phyloP scores from a whole-genome alignment of 2,797 vertebrate species.

The Xerus rutilus region DNA sequence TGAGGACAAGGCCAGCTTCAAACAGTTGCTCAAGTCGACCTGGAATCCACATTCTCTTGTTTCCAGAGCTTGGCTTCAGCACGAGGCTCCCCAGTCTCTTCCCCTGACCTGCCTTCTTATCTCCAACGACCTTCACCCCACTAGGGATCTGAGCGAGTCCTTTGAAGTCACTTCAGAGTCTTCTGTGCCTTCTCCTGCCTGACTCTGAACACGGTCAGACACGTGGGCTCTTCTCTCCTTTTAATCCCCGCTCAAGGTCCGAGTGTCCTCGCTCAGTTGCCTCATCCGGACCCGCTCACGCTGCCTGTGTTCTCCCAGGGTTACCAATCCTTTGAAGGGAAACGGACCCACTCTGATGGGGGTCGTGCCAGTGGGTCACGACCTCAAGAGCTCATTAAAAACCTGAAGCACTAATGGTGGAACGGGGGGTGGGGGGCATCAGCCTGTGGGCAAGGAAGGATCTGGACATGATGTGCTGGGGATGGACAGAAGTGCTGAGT shows the following conservation, averaged over 20 bases:
- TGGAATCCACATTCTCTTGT: not conserved
- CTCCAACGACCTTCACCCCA: not conserved
- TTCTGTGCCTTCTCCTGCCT: not conserved
- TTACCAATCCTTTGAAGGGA: not conserved
- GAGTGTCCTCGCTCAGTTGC: not conserved
- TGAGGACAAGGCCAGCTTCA: not conserved
- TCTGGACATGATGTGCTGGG: not conserved
- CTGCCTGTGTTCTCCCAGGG: not conserved
- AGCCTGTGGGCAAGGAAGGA: not conserved
- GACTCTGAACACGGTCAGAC: conserved; percentile 1
- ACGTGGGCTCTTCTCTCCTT: not conserved
- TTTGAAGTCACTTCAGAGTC: conserved; percentile 37
- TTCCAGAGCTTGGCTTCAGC: not conserved
- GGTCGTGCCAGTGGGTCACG: not conserved
- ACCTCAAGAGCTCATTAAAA: not conserved
- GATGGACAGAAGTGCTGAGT: too few relatives aligned
- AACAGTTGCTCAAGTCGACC: accelerated
- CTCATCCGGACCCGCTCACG: not conserved
- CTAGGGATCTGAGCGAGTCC: not conserved
- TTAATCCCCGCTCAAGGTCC: not conserved
- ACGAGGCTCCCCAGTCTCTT: not conserved
- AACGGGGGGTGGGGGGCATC: not conserved
- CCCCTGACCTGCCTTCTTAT: not conserved
- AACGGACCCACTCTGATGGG: not conserved
- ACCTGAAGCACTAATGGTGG: not conserved